A percentile compares a stretch with the other conserved stretches of the same genome.
Evolutionary conservation across 2,113 vertebrate species (phyloP).

Genomic region (Pollachius pollachius): DNA sequence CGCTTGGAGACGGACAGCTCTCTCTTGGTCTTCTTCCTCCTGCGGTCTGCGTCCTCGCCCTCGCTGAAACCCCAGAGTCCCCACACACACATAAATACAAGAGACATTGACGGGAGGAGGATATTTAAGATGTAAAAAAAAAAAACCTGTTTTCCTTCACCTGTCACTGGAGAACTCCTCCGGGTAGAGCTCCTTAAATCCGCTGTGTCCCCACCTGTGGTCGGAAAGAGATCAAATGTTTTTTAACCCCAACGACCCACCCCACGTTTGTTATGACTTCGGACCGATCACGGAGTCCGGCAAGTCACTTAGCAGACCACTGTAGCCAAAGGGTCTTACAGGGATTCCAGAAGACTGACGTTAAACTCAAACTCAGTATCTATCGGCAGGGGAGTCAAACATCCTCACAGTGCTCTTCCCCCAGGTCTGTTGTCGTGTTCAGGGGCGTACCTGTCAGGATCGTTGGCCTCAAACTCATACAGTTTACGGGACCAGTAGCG

Average conservation of each 20-base stretch:
- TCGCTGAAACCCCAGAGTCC: constrained; percentile 34
- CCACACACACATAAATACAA: background rate
- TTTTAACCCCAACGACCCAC: background rate
- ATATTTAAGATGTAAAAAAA: no score
- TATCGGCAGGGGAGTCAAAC: no score
- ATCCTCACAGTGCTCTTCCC: no score
- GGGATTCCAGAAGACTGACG: no score
- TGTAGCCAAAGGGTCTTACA: no score
- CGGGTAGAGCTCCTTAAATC: constrained; percentile 96
- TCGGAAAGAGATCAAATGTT: background rate
- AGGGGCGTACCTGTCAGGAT: constrained; percentile 85
- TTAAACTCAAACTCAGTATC: no score
- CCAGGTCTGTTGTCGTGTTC: background rate
- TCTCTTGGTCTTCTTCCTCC: constrained; percentile 70
- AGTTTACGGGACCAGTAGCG: constrained; percentile 90
- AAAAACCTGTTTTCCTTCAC: constrained; percentile 64
- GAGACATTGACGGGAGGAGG: background rate
- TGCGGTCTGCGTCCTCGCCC: constrained; percentile 66
- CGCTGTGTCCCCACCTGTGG: constrained; percentile 90
- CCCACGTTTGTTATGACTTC: background rate
- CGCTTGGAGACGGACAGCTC: constrained; percentile 78
- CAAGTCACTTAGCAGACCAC: no score
- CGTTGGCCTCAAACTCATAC: constrained; percentile 88
- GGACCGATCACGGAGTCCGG: no score
- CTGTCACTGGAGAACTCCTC: constrained; percentile 91